phyloP scores from a whole-genome alignment of 2,113 vertebrate genomes.

The Sphaerodactylus townsendi region DNA sequence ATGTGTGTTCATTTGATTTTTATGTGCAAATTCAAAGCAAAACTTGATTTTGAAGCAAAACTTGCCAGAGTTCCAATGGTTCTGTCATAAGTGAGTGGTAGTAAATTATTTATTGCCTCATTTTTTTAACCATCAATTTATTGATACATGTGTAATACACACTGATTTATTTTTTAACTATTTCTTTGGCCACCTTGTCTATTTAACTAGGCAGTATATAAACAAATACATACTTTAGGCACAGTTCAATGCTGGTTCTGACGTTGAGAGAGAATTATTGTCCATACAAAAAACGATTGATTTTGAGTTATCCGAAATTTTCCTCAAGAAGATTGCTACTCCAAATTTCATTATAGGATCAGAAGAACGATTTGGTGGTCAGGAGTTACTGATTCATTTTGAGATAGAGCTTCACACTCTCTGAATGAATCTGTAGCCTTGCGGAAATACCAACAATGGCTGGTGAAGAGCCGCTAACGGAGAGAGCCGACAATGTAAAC shows the following conservation, averaged over 20 bases:
- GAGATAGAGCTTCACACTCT: not conserved
- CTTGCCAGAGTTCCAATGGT: not conserved
- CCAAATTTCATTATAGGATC: not conserved
- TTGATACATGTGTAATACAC: too few species aligned
- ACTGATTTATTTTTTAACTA: too few species aligned
- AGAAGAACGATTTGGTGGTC: rapidly evolving
- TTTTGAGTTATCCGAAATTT: not conserved
- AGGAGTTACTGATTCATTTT: not conserved
- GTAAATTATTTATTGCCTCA: not conserved
- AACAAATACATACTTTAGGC: not conserved
- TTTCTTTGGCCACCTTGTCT: too few species aligned
- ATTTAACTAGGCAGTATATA: too few species aligned
- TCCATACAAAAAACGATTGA: not conserved
- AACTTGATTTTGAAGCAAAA: too few species aligned
- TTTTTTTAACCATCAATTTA: too few species aligned
- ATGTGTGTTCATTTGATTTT: too few species aligned
- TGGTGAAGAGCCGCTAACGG: not conserved
- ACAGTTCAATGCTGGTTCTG: not conserved
- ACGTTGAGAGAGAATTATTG: not conserved
- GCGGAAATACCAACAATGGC: constrained; percentile 10
- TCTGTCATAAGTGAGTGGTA: not conserved
- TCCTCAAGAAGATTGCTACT: not conserved
- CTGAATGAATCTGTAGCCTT: not conserved
- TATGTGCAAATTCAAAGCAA: too few species aligned
- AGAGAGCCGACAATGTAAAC: constrained; percentile 28